Evolutionary conservation across 2,888 invertebrate species (phyloP), one percentile per base, ranked within the genome.

Genomic region (Dermolepida albohirtum): DNA sequence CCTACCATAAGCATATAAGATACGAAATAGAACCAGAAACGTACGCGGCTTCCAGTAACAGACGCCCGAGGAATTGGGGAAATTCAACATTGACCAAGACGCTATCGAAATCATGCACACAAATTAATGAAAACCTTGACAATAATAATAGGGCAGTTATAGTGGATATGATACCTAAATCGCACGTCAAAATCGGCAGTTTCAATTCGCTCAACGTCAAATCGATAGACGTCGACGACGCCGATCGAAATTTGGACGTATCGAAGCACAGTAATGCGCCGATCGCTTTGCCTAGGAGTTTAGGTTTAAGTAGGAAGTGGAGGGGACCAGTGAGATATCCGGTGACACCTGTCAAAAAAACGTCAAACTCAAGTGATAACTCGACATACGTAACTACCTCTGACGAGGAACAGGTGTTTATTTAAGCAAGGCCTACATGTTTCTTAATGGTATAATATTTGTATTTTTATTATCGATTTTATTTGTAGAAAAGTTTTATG

Each of bases 391-490:
- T 86, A 71, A 77, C 77, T 29, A 79, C 77, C 74, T 88, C 88
- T 0, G 88, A 89, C 77, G 88, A 89, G 76, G 89, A 89, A 79
- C 89, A 89, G 81, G 88, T 89, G 81, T 89, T 89, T 85, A 88
- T 89, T 81, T 89, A 77, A 77, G 59, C 62, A 40, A 41, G 52
- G 43, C 17, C 8, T 41, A 11, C 17, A 5, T 41, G 29, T 34
- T 5, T 22, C n/a, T 22, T 51, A 64, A 1, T 43, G 17, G 43
- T 54, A 54, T 17, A 2, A 10, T 41, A 5, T 41, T 41, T n/a
- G n/a, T n/a, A n/a, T 41, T 41, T 41, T 41, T 2, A 41, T 41
- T 41, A 12, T 10, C 41, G 12, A 1, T 43, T 11, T 14, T 43
- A 43, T 43, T 14, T 11, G 5, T 43, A 43, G 22, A 22, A 22